A percentile compares a stretch with the other conserved stretches of the same genome.
Evolutionary conservation across 2,113 vertebrate species (phyloP).

Genomic region (Oryzias javanicus): DNA sequence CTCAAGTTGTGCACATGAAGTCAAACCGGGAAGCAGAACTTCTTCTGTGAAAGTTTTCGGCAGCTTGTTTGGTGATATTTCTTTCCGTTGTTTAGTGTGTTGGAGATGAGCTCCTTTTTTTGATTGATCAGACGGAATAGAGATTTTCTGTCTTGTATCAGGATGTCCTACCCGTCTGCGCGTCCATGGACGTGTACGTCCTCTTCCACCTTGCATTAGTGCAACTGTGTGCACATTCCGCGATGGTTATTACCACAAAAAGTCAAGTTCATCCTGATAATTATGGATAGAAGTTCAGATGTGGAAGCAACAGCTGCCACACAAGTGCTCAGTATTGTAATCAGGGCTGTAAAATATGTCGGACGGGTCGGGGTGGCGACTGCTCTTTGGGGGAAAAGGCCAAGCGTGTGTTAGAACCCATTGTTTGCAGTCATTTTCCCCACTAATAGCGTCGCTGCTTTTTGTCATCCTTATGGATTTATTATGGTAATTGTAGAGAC

Average conservation of each 20-base stretch:
- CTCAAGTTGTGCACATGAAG: too few relatives aligned
- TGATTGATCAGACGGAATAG: not conserved
- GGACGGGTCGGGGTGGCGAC: slow-evolving; percentile 34
- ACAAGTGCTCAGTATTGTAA: slow-evolving; percentile 47
- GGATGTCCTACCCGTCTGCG: not conserved
- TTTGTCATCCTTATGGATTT: slow-evolving; percentile 45
- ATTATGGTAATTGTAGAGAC: slow-evolving; percentile 37
- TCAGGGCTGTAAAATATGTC: slow-evolving; percentile 57
- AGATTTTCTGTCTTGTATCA: not conserved
- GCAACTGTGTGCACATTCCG: slow-evolving; percentile 7
- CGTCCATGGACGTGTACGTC: slow-evolving; percentile 1
- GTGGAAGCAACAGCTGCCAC: slow-evolving; percentile 51
- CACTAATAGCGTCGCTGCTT: slow-evolving; percentile 19
- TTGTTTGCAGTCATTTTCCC: slow-evolving; percentile 42
- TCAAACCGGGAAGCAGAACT: too few relatives aligned
- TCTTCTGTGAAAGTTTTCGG: too few relatives aligned
- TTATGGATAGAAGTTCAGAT: slow-evolving; percentile 61
- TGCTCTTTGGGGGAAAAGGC: slow-evolving; percentile 39
- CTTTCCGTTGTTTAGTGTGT: too few relatives aligned
- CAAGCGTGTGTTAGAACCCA: slow-evolving; percentile 3
- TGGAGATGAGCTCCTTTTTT: not conserved
- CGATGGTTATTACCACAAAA: slow-evolving; percentile 54
- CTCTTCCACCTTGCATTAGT: slow-evolving; percentile 2
- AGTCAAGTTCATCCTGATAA: slow-evolving; percentile 69
- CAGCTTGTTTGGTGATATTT: too few relatives aligned